Conservation (phyloP, 1,140 invertebrate genomes). For the Holcopasites calliopsidis region DNA sequence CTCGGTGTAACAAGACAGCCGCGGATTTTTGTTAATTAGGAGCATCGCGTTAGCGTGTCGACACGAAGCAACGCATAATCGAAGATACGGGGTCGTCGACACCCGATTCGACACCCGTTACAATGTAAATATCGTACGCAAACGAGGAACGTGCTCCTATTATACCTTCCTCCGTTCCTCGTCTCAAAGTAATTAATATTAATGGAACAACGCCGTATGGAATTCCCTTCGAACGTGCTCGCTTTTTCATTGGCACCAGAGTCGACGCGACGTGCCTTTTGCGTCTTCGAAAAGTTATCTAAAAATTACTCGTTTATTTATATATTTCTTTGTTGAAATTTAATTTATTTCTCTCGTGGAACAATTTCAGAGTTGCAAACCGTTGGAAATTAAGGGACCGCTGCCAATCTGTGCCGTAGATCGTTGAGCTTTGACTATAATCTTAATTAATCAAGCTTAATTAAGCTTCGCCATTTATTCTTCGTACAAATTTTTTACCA, state of each 20-base stretch:
- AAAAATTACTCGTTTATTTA: no score
- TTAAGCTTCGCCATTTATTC: no score
- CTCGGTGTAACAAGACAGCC: conserved; percentile 36
- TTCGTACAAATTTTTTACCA: no score
- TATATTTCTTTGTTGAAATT: no score
- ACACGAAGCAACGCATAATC: conserved; percentile 51
- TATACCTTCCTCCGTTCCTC: conserved; percentile 46
- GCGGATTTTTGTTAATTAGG: conserved; percentile 68
- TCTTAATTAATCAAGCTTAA: no score
- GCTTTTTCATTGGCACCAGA: neutral
- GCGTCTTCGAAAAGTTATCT: no score
- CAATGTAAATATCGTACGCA: conserved; percentile 56
- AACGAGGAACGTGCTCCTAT: conserved; percentile 40
- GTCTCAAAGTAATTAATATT: conserved; percentile 44
- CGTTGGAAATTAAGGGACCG: no score
- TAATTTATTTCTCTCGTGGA: no score
- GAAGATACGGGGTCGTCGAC: conserved; percentile 66
- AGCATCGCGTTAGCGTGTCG: conserved; percentile 67
- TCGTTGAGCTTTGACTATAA: no score
- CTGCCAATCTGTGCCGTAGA: no score
- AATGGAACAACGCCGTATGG: conserved; percentile 26
- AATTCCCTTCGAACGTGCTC: neutral
- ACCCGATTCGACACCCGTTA: conserved; percentile 52
- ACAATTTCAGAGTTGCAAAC: no score
- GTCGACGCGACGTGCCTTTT: no score